phyloP scores from a whole-genome alignment of 2,888 invertebrate species.

The Pristionchus maxplancki region DNA sequence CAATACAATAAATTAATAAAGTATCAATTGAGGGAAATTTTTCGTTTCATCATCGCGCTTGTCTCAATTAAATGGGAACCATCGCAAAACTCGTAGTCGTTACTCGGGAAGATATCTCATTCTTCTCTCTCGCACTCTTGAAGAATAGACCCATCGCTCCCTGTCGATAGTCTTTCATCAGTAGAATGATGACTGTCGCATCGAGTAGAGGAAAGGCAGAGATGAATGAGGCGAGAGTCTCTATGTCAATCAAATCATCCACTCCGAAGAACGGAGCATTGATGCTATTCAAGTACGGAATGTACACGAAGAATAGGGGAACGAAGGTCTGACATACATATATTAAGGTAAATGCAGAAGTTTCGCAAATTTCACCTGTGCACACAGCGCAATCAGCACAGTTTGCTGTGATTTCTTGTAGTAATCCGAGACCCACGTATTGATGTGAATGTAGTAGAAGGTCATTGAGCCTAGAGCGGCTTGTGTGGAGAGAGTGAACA shows the following conservation, averaged over 20 bases:
- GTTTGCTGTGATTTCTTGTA: not conserved
- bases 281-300: not conserved
- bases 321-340: not conserved
- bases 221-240: not conserved
- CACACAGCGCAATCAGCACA: not conserved
- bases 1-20: not conserved
- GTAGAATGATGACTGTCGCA: not conserved
- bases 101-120: not conserved
- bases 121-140: not conserved
- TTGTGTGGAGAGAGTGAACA: not conserved
- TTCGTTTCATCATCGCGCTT: not conserved
- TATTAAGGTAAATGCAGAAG: not conserved
- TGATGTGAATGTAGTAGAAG: not conserved
- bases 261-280: slow-evolving; percentile 3
- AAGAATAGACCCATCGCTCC: not conserved
- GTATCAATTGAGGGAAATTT: not conserved
- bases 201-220: slow-evolving; percentile 1
- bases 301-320: not conserved
- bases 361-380: not conserved
- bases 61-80: not conserved
- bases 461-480: not conserved
- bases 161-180: not conserved
- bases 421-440: not conserved
- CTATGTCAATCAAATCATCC: not conserved
- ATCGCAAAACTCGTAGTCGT: not conserved